phyloP scores from a whole-genome alignment of 1,140 invertebrate genomes.

The Varroa destructor region DNA sequence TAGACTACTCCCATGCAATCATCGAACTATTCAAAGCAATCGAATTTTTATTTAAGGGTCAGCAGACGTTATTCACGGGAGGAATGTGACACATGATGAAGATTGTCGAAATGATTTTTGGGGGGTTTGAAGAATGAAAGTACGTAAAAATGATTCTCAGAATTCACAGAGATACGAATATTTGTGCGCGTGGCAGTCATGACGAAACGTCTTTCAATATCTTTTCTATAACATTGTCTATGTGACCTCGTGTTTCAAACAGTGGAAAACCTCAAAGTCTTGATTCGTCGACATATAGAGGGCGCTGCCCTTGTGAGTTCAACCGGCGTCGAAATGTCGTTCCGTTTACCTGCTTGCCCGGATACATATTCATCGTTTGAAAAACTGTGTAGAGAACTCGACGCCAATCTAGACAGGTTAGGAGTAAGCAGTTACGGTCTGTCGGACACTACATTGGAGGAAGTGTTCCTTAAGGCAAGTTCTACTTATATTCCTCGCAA shows the following conservation, averaged over 20 bases:
- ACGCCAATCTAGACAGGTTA: slow-evolving; percentile 41
- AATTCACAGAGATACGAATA: too few species aligned
- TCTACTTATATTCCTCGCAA: neutral
- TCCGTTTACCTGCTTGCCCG: slow-evolving; percentile 42
- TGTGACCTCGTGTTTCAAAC: slow-evolving; percentile 9
- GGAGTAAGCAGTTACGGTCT: slow-evolving; percentile 48
- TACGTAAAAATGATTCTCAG: too few species aligned
- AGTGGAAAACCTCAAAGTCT: slow-evolving; percentile 34
- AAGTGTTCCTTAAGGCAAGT: slow-evolving; percentile 36
- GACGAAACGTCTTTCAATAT: too few species aligned
- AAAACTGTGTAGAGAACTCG: slow-evolving; percentile 44
- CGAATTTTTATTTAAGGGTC: too few species aligned
- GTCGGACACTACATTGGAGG: slow-evolving; percentile 51
- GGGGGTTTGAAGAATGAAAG: too few species aligned
- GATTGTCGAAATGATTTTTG: too few species aligned
- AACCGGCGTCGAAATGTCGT: slow-evolving; percentile 42
- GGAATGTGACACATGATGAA: too few species aligned
- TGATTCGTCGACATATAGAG: slow-evolving; percentile 26
- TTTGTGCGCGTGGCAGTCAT: too few species aligned
- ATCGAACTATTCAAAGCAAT: too few species aligned
- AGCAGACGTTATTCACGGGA: too few species aligned
- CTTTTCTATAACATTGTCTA: too few species aligned
- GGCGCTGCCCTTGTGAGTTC: slow-evolving; percentile 22
- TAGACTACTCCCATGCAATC: too few species aligned
- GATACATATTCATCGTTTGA: slow-evolving; percentile 39